Base-by-base conservation (phyloP, 1,140 invertebrate species). In the Muscidifurax raptorellus region DNA sequence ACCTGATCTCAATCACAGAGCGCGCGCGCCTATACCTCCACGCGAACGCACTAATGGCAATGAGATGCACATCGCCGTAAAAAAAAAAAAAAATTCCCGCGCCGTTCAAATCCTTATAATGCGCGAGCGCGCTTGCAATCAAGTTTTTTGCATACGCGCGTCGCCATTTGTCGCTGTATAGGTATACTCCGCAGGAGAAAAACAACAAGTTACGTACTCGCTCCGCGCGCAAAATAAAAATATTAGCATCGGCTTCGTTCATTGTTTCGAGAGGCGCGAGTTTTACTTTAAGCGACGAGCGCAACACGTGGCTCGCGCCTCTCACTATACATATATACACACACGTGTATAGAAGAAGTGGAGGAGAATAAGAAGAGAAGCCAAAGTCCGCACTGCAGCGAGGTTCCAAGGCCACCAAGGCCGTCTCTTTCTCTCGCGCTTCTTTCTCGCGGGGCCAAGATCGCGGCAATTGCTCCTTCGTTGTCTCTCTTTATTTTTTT, bases 371-470 rank as follows among this genome's bases (percentile, higher is more conserved):
- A 40, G 36, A 59, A 59, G 52, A 86, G 85, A 47, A 87, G 86
- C 83, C 86, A 88, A 87, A 89, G 85, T 86, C 86, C 86, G 82
- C 85, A 6, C 15, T 87, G 88, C n/a, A n/a, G n/a, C 86, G 86
- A 84, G 83, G 76, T 85, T 87, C 82, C 89, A 89, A 90, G 87
- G 89, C 87, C 87, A 86, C 87, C 88, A 88, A 90, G 88, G 88
- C 88, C 88, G 87, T 79, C 82, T 86, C 86, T 86, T 79, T 86
- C 84, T 86, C 84, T 85, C 86, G 52, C 76, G 32, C 78, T 76
- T 77, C 79, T 80, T 86, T 64, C 67, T 71, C 44, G 64, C 15
- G 36, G n/a, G n/a, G 83, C 67, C 66, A 76, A 77, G 12, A n/a
- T n/a, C 66, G 44, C 36, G 30, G 32, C 15, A 32, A 64, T 25